Evolutionary conservation across 2,888 invertebrate genomes (phyloP).

Genomic region (Hyppa rectilinea): DNA sequence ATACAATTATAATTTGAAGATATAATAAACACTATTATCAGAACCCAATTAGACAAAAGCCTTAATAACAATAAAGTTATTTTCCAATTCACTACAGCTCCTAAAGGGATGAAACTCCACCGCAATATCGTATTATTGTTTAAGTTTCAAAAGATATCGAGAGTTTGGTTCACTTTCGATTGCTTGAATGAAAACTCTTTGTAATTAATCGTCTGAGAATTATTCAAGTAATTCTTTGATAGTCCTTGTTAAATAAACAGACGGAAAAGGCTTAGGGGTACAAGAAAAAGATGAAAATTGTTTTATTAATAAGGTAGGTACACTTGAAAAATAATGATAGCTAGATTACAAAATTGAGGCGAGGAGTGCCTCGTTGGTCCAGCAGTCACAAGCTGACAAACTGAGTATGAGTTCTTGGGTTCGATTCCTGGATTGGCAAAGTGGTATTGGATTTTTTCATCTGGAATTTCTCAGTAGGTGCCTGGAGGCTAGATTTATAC

Average conservation of each 20-base stretch:
- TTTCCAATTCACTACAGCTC: neutral
- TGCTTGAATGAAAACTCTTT: conserved; percentile 1
- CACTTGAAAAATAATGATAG: too few species aligned
- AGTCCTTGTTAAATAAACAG: neutral
- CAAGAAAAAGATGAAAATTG: conserved; percentile 1
- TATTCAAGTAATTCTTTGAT: conserved; percentile 14
- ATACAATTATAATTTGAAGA: too few species aligned
- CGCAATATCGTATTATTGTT: conserved; percentile 21
- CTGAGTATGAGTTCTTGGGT: too few species aligned
- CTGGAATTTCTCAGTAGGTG: too few species aligned
- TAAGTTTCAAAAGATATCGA: conserved; percentile 17
- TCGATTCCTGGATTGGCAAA: too few species aligned
- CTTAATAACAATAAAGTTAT: conserved; percentile 5
- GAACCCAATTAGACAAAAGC: neutral
- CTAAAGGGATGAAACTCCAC: conserved; percentile 8
- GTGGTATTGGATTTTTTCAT: too few species aligned
- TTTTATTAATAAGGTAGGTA: conserved; percentile 20
- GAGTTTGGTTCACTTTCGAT: conserved; percentile 16
- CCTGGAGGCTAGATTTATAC: too few species aligned
- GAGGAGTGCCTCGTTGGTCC: too few species aligned
- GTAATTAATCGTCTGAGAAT: conserved; percentile 13
- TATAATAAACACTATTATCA: too few species aligned
- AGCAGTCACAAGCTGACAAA: too few species aligned
- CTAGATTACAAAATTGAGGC: too few species aligned
- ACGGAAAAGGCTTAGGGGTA: neutral